phyloP scores from a whole-genome alignment of 2,888 invertebrate species.

The Sminthurinus aureus region DNA sequence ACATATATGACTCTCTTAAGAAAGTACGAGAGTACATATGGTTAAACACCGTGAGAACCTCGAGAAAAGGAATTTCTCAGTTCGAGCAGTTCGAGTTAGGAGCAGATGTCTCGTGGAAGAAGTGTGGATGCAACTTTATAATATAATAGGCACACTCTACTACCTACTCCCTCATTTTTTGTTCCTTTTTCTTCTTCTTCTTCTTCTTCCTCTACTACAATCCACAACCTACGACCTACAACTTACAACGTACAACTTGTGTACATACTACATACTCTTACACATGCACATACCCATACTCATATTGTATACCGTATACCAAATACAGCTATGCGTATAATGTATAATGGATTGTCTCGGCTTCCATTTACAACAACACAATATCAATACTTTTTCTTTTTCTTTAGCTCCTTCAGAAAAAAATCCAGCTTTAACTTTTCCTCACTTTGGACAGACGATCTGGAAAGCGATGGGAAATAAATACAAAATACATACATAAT shows the following conservation, averaged over 20 bases:
- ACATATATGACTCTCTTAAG: no score
- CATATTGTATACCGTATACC: no score
- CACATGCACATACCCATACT: no score
- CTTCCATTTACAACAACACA: no score
- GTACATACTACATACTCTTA: background rate
- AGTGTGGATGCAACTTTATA: background rate
- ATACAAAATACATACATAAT: background rate
- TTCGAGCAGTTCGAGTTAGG: background rate
- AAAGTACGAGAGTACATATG: no score
- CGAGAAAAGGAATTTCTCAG: background rate
- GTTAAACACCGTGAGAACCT: background rate
- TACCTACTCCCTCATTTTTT: background rate
- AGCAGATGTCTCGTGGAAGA: background rate
- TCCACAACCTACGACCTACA: background rate
- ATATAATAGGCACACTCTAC: background rate
- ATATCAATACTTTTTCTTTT: no score
- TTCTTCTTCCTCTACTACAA: background rate
- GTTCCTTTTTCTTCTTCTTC: background rate
- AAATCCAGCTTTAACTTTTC: background rate
- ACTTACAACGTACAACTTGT: background rate
- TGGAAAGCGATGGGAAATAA: background rate
- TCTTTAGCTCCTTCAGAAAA: background rate
- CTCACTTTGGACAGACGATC: background rate
- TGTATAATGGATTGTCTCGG: no score
- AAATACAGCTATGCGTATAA: no score